Conservation (phyloP, 1,140 invertebrate species). For the Drosophila arawakana region DNA sequence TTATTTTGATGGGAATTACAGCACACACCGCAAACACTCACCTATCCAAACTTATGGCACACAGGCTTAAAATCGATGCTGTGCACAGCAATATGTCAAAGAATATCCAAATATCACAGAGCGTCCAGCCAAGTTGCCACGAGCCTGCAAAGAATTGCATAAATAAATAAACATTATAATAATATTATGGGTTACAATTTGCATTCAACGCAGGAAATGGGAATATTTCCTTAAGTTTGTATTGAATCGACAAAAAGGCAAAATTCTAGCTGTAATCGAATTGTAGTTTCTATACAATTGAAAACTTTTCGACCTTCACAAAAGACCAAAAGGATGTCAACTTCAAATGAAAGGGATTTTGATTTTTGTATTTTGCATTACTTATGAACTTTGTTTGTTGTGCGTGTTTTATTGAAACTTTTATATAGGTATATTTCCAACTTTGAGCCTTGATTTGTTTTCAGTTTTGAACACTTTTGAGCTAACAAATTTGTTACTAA, state of each 20-base stretch:
- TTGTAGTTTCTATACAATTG: not conserved
- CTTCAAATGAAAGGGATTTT: slow-evolving; percentile 3
- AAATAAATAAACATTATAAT: not conserved
- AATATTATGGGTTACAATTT: not conserved
- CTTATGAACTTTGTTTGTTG: slow-evolving; percentile 9
- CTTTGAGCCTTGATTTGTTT: no score
- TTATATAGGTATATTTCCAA: no score
- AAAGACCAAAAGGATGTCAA: not conserved
- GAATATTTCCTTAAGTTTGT: not conserved
- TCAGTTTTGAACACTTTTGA: no score
- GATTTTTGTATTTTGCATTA: slow-evolving; percentile 13
- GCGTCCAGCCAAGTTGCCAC: slow-evolving; percentile 91
- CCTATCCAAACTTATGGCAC: slow-evolving; percentile 93
- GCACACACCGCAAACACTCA: slow-evolving; percentile 54
- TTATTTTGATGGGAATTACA: not conserved
- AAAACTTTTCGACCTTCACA: not conserved
- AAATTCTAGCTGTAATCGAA: slow-evolving; percentile 7
- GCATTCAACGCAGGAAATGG: not conserved
- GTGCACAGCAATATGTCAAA: slow-evolving; percentile 97
- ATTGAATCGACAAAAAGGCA: not conserved
- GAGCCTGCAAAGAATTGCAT: slow-evolving; percentile 85
- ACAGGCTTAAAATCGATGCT: slow-evolving; percentile 91
- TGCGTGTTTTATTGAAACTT: not conserved
- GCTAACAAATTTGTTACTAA: no score
- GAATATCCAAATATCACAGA: slow-evolving; percentile 96